phyloP scores from a whole-genome alignment of 2,113 vertebrate species.

The Sporophila hypoxantha region DNA sequence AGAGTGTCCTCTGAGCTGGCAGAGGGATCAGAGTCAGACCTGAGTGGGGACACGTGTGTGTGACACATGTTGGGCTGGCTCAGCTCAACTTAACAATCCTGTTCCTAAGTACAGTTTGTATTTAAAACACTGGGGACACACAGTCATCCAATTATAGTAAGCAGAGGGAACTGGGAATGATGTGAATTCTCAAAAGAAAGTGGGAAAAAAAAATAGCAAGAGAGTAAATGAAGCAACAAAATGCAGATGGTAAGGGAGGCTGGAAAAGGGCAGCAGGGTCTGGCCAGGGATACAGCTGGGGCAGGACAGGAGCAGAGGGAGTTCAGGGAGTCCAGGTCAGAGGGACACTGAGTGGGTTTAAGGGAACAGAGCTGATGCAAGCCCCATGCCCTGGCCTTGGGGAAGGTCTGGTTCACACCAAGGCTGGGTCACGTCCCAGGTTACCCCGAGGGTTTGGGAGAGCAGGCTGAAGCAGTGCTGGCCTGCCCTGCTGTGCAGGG shows the following conservation, averaged over 20 bases:
- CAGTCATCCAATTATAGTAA: not conserved
- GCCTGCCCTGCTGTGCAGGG: accelerated
- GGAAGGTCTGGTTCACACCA: slow-evolving; percentile 11
- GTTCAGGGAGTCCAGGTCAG: not conserved
- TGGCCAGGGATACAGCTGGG: not conserved
- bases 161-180: not conserved
- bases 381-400: not conserved
- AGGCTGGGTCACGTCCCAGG: accelerated
- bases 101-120: not conserved
- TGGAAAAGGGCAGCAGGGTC: not conserved
- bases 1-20: not conserved
- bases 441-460: not conserved
- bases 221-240: not conserved
- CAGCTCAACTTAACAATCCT: not conserved
- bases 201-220: not conserved
- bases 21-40: not conserved
- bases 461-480: not conserved
- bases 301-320: slow-evolving; percentile 1
- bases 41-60: not conserved
- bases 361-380: slow-evolving; percentile 32
- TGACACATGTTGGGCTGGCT: not conserved
- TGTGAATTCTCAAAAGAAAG: not conserved
- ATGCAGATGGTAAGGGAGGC: not conserved
- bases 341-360: not conserved
- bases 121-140: not conserved